A percentile compares a stretch with the other conserved stretches of the same genome.
Conservation (phyloP, 2,888 invertebrate species). For the Gonocerus acuteangulatus region DNA sequence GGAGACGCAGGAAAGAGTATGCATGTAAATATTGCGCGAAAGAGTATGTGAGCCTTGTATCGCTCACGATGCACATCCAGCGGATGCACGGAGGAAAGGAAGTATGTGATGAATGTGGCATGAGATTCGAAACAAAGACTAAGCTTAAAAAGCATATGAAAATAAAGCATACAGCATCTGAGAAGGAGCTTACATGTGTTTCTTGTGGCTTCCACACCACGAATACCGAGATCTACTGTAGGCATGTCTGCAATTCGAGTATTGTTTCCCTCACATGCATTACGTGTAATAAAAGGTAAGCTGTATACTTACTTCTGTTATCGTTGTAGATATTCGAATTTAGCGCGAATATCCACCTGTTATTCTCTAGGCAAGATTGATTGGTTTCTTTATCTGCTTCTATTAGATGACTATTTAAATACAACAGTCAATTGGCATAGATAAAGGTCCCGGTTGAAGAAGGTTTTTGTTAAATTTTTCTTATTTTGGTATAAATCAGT, state of each 20-base stretch:
- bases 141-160: conserved; percentile 22
- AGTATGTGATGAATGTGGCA: conserved; percentile 26
- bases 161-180: conserved; percentile 2
- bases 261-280: conserved; percentile 27
- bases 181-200: conserved; percentile 29
- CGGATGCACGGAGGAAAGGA: conserved; percentile 23
- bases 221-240: conserved; percentile 31
- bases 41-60: conserved; percentile 26
- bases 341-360: no score
- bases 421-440: no score
- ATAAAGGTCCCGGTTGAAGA: no score
- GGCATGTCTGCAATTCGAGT: conserved; percentile 32
- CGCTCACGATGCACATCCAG: conserved; percentile 30
- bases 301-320: background rate
- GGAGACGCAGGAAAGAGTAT: conserved; percentile 24
- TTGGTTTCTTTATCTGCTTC: background rate
- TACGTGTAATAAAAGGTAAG: conserved; percentile 28
- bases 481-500: no score
- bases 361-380: background rate
- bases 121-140: conserved; percentile 21
- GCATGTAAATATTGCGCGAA: conserved; percentile 28
- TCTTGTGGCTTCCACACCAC: conserved; percentile 32
- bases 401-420: background rate
- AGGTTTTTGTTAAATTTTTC: no score
- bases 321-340: no score